Evolutionary conservation across 2,113 vertebrate species (phyloP).

Genomic region (Dascyllus trimaculatus): DNA sequence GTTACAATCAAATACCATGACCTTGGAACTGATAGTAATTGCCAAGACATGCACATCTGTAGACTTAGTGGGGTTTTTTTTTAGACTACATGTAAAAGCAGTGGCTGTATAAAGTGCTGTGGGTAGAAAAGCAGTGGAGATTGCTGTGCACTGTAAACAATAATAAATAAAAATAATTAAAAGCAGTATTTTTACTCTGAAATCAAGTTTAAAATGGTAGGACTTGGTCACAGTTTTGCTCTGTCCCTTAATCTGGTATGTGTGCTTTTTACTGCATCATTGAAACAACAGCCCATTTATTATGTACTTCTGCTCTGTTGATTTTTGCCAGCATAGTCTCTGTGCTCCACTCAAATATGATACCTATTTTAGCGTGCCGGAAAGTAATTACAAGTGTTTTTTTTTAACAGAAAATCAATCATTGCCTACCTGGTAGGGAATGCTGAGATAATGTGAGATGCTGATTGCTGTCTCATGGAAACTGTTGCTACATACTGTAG

Average conservation of each 20-base stretch:
- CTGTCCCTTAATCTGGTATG: constrained; percentile 10
- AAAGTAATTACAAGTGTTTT: constrained; percentile 62
- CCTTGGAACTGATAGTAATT: constrained; percentile 71
- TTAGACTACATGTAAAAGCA: constrained; percentile 46
- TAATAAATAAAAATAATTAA: constrained; percentile 38
- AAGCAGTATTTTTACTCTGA: constrained; percentile 1
- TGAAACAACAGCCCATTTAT: constrained; percentile 49
- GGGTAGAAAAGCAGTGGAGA: constrained; percentile 34
- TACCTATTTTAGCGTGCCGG: constrained; percentile 53
- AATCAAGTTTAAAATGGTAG: constrained; percentile 13
- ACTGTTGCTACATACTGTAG: constrained; percentile 68
- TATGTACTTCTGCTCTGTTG: constrained; percentile 39
- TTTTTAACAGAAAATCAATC: constrained; percentile 56
- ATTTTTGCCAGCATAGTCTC: constrained; percentile 49
- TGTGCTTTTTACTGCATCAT: constrained; percentile 17
- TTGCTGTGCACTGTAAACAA: constrained; percentile 11
- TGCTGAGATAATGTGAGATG: constrained; percentile 60
- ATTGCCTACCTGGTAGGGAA: constrained; percentile 52
- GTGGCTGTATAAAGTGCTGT: constrained; percentile 34
- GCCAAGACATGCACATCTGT: constrained; percentile 40
- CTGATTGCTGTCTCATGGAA: constrained; percentile 71
- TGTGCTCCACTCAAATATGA: constrained; percentile 63
- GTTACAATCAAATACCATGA: constrained; percentile 69
- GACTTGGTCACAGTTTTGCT: not conserved
- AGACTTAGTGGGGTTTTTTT: constrained; percentile 26